Evolutionary conservation across 2,888 invertebrate genomes (phyloP), one percentile per base, ranked within the genome.

Genomic region (Drosophila infuscata): DNA sequence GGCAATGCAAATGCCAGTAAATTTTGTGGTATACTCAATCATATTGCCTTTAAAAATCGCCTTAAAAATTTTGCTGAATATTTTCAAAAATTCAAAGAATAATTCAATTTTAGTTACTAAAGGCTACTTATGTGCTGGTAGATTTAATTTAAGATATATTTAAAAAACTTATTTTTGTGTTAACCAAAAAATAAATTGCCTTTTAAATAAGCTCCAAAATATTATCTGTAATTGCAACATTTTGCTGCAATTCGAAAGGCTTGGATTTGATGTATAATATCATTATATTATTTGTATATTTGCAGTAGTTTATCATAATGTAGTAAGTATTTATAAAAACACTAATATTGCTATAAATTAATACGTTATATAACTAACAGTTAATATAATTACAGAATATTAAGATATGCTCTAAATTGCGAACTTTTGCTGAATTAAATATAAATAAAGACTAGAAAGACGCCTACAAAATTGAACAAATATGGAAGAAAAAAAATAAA

Each of bases 291-390:
- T 54, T 25, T 67, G 20, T 33, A 20, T 51, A n/a, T n/a, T 46
- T 61, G 48, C 33, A 59, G 57, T 66, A 61, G 46, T 73, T 59
- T 54, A 70, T 59, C 48, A 69, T 56, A 36, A 53, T 49, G 56
- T 33, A 36, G 53, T 57, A 53, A 76, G 33, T 68, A 69, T 56
- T 69, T 41, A 66, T 88, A 72, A 49, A 81, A 71, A 60, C 51
- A 68, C 62, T 75, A 70, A 69, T 72, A 80, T 86, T 85, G 74
- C 73, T 83, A 82, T 57, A 49, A 46, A 38, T 62, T 82, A 67
- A 73, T 81, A 68, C 66, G 36, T 82, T 64, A 66, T 15, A 52
- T 67, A 59, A 57, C 48, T 62, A 70, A 62, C 52, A 67, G 43
- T 67, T 49, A 29, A 35, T 52, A 30, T 36, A 51, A 33, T 41